Conservation (phyloP, 2,113 vertebrate genomes). For the Albula goreensis region DNA sequence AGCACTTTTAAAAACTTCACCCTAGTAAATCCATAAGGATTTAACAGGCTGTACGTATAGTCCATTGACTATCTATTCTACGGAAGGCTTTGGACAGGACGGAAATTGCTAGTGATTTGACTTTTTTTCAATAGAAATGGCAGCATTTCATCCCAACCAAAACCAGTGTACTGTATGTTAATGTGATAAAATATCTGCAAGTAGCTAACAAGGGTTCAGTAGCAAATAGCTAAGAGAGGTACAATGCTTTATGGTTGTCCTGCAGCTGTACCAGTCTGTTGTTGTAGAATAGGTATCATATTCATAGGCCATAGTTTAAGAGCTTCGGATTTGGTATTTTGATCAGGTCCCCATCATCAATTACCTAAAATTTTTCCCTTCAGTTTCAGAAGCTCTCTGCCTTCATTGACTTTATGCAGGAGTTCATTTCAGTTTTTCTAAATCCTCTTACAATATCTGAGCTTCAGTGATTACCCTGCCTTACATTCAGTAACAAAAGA, state of each 20-base stretch:
- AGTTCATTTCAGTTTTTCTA: background rate
- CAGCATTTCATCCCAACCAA: slow-evolving; percentile 5
- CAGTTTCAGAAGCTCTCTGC: background rate
- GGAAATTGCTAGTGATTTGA: slow-evolving; percentile 23
- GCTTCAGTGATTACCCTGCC: background rate
- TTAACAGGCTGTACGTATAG: slow-evolving; percentile 11
- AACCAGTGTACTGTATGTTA: background rate
- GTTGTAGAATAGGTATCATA: background rate
- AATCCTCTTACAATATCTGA: background rate
- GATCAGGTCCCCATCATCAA: background rate
- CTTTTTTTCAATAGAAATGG: slow-evolving; percentile 13
- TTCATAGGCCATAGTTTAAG: background rate
- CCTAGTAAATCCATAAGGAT: slow-evolving; percentile 25
- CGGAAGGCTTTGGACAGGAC: slow-evolving; percentile 5
- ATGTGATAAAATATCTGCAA: background rate
- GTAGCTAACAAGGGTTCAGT: background rate
- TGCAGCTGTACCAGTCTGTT: background rate
- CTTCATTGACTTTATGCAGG: background rate
- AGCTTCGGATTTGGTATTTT: background rate
- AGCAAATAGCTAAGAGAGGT: background rate
- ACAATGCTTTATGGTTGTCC: background rate
- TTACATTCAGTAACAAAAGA: background rate
- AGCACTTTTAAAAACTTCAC: slow-evolving; percentile 40
- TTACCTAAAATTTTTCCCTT: background rate
- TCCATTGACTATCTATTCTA: slow-evolving; percentile 18